These are phyloP conservation scores for Agrilus planipennis DNA, from an alignment of 1,140 invertebrate genomes.

Conservation along the genomic window DNA sequence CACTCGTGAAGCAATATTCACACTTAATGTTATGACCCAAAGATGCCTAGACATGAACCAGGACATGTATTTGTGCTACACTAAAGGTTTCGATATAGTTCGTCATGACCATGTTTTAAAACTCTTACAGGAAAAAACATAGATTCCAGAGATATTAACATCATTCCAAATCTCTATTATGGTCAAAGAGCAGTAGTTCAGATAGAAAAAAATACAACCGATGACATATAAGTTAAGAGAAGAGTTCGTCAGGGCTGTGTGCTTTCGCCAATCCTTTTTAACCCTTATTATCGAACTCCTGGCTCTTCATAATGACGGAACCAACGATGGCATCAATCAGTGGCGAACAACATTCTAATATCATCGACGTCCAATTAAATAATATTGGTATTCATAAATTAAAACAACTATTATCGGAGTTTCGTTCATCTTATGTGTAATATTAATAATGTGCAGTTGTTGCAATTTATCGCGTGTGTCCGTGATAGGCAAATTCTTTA, in stretches of 20 bases:
- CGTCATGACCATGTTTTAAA: slow-evolving; percentile 10
- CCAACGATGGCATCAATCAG: too few relatives aligned
- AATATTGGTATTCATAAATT: too few relatives aligned
- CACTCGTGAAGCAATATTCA: slow-evolving; percentile 19
- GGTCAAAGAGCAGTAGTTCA: slow-evolving; percentile 10
- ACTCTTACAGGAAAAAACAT: slow-evolving; percentile 8
- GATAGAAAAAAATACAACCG: slow-evolving; percentile 9
- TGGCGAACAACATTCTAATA: too few relatives aligned
- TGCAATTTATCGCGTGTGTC: too few relatives aligned
- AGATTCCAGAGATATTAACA: slow-evolving; percentile 9
- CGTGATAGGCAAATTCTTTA: too few relatives aligned
- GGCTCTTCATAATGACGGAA: too few relatives aligned
- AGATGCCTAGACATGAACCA: slow-evolving; percentile 7
- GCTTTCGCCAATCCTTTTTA: slow-evolving; percentile 25
- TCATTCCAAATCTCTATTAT: slow-evolving; percentile 11
- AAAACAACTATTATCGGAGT: too few relatives aligned
- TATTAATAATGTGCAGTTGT: too few relatives aligned
- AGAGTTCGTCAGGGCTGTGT: slow-evolving; percentile 27
- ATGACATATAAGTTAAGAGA: slow-evolving; percentile 14
- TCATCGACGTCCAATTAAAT: too few relatives aligned
- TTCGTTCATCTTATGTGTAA: too few relatives aligned
- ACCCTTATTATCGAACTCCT: too few relatives aligned
- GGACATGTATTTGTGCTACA: slow-evolving; percentile 7
- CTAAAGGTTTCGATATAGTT: slow-evolving; percentile 11
- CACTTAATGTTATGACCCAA: slow-evolving; percentile 12